Percentiles rank a stretch among this genome's conserved stretches.
These are phyloP conservation scores for Glomeris marginata DNA, from an alignment of 2,888 invertebrate species.

Conservation along the genomic window DNA sequence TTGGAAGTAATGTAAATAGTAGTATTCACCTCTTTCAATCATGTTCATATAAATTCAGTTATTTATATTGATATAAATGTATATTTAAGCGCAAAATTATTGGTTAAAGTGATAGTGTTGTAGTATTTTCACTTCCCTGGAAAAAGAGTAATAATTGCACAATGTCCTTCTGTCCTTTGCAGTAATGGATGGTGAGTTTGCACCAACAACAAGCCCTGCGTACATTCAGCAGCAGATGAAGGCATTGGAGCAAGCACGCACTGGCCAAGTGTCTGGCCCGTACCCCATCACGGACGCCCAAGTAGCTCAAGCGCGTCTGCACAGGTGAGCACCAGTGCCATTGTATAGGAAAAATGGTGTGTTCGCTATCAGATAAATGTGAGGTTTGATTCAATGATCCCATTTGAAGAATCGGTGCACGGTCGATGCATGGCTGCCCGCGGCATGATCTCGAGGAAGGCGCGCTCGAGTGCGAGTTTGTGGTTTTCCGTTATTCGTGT, in stretches of 20 bases:
- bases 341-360: not conserved
- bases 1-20: too few relatives aligned
- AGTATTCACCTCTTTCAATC: too few relatives aligned
- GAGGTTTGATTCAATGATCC: too few relatives aligned
- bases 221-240: constrained; percentile 41
- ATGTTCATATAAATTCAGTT: not conserved
- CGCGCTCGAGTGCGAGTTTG: too few relatives aligned
- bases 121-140: too few relatives aligned
- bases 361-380: constrained; percentile 10
- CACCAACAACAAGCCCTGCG: constrained; percentile 32
- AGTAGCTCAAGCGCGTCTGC: constrained; percentile 47
- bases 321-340: constrained; percentile 21
- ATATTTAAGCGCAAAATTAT: too few relatives aligned
- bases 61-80: too few relatives aligned
- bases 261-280: constrained; percentile 22
- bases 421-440: too few relatives aligned
- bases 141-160: not conserved
- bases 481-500: too few relatives aligned
- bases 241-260: constrained; percentile 35
- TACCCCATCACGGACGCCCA: constrained; percentile 25
- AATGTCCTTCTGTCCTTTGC: constrained; percentile 11
- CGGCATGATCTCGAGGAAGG: too few relatives aligned
- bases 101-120: too few relatives aligned
- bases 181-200: constrained; percentile 35
- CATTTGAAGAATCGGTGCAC: too few relatives aligned